Evolutionary conservation across 2,888 invertebrate genomes (phyloP).

Genomic region (Tachystola acroxantha): DNA sequence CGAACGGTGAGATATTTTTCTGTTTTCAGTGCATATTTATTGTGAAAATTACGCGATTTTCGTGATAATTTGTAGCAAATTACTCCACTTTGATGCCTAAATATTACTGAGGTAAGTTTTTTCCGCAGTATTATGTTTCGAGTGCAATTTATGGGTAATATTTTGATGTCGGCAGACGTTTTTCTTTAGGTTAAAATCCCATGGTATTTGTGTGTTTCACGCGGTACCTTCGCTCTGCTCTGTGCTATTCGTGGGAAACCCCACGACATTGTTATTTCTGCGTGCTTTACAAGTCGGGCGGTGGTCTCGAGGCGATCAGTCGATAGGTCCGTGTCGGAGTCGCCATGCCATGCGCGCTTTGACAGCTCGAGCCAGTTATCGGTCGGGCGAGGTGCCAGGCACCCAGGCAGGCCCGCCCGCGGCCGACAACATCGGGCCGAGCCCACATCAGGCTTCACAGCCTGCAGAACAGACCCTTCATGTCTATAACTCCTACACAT

Average conservation of each 20-base stretch:
- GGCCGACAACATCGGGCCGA: too few relatives aligned
- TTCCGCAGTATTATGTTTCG: constrained; percentile 5
- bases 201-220: constrained; percentile 26
- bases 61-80: constrained; percentile 50
- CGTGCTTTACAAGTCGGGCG: not conserved
- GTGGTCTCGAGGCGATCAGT: constrained; percentile 1
- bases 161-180: constrained; percentile 61
- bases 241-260: not conserved
- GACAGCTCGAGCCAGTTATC: constrained; percentile 32
- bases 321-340: constrained; percentile 21
- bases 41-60: constrained; percentile 64
- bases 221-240: not conserved
- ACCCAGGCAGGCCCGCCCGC: not conserved
- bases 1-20: constrained; percentile 76
- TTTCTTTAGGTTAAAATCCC: constrained; percentile 62
- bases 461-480: too few relatives aligned
- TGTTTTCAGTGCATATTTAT: constrained; percentile 73
- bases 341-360: constrained; percentile 73
- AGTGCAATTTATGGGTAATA: constrained; percentile 21
- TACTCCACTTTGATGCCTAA: constrained; percentile 69
- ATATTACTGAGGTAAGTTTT: constrained; percentile 66
- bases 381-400: not conserved
- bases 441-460: too few relatives aligned
- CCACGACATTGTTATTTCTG: not conserved
- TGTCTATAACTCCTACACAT: too few relatives aligned